Base-by-base conservation (phyloP, 2,888 invertebrate species). In the Luperina testacea region DNA sequence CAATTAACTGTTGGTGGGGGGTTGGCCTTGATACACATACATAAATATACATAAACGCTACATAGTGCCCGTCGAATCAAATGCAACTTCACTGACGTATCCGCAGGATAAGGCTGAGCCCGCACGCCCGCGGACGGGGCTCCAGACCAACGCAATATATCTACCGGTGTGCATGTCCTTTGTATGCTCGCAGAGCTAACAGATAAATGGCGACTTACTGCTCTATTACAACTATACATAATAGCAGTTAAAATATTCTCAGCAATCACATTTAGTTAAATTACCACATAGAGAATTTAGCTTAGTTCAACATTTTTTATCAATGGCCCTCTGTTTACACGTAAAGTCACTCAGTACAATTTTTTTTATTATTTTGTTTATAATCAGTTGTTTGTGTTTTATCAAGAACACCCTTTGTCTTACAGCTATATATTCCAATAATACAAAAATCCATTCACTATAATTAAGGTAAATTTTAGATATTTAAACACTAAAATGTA, bases 401-500 rank as follows among this genome's bases (percentile, higher is more conserved):
- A 95, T 95, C 94, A 93, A 95, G 95, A 96, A 96, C 96, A 97
- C 96, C 94, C 94, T 95, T 95, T 95, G 93, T 94, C 96, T 97
- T 96, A 96, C 94, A 96, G 93, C 96, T 96, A 95, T 95, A 92
- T 92, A 96, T 97, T 96, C 96, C 96, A 94, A 96, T 96, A 97
- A 96, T 96, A 97, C 96, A 96, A 96, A 96, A 96, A 97, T 97
- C 96, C 96, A 95, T 96, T 96, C 92, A 95, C 96, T 96, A 96
- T 96, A 96, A 96, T 96, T 96, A 97, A 96, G 96, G 96, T 97
- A 96, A 96, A 96, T 96, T 96, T 97, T 96, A 96, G 96, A 96
- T 96, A 96, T 96, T 96, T 96, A 96, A 96, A 95, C 95, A 95
- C 96, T 96, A 96, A 96, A 96, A 97, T 96, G 96, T 97, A 97